Evolutionary conservation across 1,140 invertebrate genomes (phyloP).

Genomic region (Drosophila nigrodunni): DNA sequence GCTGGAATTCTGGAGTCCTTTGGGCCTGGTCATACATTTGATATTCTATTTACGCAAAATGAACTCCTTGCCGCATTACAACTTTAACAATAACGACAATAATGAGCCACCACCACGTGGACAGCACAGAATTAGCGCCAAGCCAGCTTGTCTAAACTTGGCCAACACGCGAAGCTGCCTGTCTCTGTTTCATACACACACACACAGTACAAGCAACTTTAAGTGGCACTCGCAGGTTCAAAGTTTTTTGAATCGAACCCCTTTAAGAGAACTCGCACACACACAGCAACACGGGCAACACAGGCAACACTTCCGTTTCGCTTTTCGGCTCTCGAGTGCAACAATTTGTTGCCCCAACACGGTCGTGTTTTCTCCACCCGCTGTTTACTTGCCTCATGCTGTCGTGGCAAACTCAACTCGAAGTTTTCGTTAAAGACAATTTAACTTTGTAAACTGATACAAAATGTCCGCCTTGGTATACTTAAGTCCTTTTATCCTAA

Average conservation of each 20-base stretch:
- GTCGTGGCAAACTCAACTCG: constrained; percentile 42
- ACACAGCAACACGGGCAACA: not conserved
- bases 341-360: constrained; percentile 46
- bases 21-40: constrained; percentile 42
- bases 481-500: constrained; percentile 67
- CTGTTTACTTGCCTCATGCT: not conserved
- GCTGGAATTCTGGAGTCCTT: constrained; percentile 4
- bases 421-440: constrained; percentile 81
- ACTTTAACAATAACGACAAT: constrained; percentile 68
- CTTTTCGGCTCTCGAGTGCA: constrained; percentile 43
- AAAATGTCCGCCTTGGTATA: constrained; percentile 77
- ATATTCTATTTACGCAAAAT: constrained; percentile 78
- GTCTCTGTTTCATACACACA: not conserved
- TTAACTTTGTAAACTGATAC: constrained; percentile 83
- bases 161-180: constrained; percentile 3
- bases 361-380: not conserved
- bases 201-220: constrained; percentile 50
- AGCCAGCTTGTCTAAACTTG: constrained; percentile 11
- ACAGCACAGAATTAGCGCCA: constrained; percentile 40
- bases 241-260: constrained; percentile 57
- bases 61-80: constrained; percentile 60
- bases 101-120: constrained; percentile 53
- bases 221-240: constrained; percentile 52
- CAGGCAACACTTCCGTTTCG: constrained; percentile 5
- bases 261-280: constrained; percentile 38